These are phyloP conservation scores for Martes flavigula DNA, from an alignment of 2,797 vertebrate species.

Conservation along the genomic window DNA sequence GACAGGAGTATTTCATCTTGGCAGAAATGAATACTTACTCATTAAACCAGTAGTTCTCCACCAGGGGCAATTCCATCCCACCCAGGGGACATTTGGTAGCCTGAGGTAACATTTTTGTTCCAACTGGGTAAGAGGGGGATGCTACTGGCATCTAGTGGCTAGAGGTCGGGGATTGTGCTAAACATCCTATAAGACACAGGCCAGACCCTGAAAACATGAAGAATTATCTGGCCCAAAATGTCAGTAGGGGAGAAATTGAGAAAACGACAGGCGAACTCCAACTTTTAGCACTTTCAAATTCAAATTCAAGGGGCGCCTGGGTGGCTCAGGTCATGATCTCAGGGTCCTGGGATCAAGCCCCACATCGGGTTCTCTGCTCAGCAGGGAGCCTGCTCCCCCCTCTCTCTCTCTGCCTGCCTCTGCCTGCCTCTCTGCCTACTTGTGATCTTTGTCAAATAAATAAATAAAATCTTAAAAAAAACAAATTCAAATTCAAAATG, in stretches of 20 bases:
- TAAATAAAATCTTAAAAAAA: too few species aligned
- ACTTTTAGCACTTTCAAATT: not conserved
- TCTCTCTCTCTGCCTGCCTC: too few species aligned
- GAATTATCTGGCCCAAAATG: not conserved
- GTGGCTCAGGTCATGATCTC: too few species aligned
- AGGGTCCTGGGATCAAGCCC: too few species aligned
- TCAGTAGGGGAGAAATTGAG: not conserved
- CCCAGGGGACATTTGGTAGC: not conserved
- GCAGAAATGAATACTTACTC: not conserved
- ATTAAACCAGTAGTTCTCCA: not conserved
- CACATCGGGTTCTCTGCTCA: too few species aligned
- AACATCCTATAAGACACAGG: not conserved
- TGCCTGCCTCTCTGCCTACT: too few species aligned
- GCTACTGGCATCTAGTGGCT: not conserved
- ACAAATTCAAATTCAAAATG: not conserved
- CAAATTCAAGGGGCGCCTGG: not conserved
- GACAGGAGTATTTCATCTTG: not conserved
- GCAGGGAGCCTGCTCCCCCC: too few species aligned
- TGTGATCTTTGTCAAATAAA: too few species aligned
- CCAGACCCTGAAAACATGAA: not conserved
- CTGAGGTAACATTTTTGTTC: not conserved
- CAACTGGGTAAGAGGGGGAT: not conserved
- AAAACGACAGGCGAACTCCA: not conserved
- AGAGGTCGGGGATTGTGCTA: not conserved
- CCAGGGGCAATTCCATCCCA: not conserved